Base-by-base conservation (phyloP, 2,888 invertebrate genomes). In the Salticus scenicus region DNA sequence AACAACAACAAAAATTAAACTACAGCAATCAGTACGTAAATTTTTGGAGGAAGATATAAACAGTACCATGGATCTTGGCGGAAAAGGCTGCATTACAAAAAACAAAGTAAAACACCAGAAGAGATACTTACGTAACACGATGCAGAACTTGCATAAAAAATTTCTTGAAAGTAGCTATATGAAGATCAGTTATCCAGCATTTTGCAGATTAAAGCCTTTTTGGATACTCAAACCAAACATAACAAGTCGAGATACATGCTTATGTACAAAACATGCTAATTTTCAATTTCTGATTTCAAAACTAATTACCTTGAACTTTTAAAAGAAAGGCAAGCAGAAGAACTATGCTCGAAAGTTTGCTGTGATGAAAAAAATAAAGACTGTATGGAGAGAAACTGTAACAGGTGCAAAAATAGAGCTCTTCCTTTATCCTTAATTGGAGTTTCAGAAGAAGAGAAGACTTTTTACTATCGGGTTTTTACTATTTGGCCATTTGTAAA, bases 51-150 rank as follows among this genome's bases (percentile, higher is more conserved):
- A n/a, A 14, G 47, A 47, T 17, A 47, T 47, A 28, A 64, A 64
- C 27, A 20, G 27, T 27, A 28, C 28, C 28, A 64, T 14, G 28
- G 28, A 27, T 28, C 64, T 8, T 64, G 64, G 64, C 24, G 64
- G 28, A 64, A 64, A 28, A 28, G 64, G 28, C 7, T 64, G 64
- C 64, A 64, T 64, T 28, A 64, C 64, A 27, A 24, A 64, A n/a
- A 64, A 28, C 4, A 64, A 64, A 64, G 12, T 28, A 64, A 8
- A 47, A n/a, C 17, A 47, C 2, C 47, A 64, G 20, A 64, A 64
- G 20, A 64, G 64, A 64, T 28, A 64, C 27, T 1, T 28, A 28
- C 24, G 64, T 10, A 64, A 64, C 28, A 64, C 64, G 28, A 27
- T 64, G 64, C 14, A 64, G 17, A 27, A 64, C 20, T n/a, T 57